Evolutionary conservation across 2,797 vertebrate genomes (phyloP).

Genomic region (Phrynocephalus vlangalii): DNA sequence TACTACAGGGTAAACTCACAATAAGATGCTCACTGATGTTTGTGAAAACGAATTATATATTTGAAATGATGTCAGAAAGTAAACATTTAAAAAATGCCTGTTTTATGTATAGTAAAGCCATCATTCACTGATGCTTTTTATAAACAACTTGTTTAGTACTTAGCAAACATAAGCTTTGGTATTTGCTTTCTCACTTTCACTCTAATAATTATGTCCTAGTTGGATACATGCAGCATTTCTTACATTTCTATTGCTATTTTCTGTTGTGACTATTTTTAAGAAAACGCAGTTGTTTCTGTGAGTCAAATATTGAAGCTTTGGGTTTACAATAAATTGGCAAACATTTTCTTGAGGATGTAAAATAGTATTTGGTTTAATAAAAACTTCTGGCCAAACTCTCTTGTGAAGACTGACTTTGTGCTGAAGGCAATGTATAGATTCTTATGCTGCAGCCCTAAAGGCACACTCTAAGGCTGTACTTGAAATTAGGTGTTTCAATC

Average conservation of each 20-base stretch:
- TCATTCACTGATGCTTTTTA: conserved; percentile 31
- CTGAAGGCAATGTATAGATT: conserved; percentile 6
- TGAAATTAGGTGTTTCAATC: too few relatives aligned
- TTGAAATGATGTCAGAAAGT: conserved; percentile 42
- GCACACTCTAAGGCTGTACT: conserved; percentile 1
- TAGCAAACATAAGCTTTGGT: conserved; percentile 30
- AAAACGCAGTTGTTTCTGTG: conserved; percentile 19
- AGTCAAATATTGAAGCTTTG: conserved; percentile 12
- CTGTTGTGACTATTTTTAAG: conserved; percentile 35
- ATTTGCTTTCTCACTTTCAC: neutral
- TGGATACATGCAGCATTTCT: conserved; percentile 34
- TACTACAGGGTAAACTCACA: too few relatives aligned
- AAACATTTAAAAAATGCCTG: neutral
- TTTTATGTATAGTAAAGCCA: conserved; percentile 35
- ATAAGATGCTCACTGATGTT: neutral
- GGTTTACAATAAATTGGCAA: conserved; percentile 31
- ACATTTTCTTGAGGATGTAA: conserved; percentile 26
- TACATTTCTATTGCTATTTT: conserved; percentile 15
- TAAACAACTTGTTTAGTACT: conserved; percentile 21
- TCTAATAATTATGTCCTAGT: conserved; percentile 1
- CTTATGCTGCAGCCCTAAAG: conserved; percentile 25
- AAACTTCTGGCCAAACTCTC: conserved; percentile 40
- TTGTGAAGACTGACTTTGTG: conserved; percentile 39
- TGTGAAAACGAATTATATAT: conserved; percentile 40
- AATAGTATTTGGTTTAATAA: conserved; percentile 35